phyloP scores from a whole-genome alignment of 2,888 invertebrate species.

The Timema cristinae region DNA sequence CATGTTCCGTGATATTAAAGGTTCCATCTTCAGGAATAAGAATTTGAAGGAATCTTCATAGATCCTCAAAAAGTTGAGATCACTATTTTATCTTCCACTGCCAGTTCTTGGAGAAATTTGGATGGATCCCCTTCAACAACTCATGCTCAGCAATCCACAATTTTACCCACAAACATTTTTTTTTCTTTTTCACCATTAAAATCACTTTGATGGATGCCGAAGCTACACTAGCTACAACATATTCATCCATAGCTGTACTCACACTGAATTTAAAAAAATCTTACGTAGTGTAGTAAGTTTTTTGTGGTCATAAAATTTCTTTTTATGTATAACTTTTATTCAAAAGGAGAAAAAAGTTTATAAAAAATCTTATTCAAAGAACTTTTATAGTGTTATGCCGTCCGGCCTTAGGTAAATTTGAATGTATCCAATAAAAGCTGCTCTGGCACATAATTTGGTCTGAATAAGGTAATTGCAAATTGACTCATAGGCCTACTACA shows the following conservation, averaged over 20 bases:
- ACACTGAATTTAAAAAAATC: neutral
- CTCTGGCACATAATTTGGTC: no score
- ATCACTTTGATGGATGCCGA: neutral
- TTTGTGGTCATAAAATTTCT: neutral
- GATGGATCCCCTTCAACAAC: slow-evolving; percentile 1
- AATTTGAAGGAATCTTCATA: neutral
- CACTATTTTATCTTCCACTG: neutral
- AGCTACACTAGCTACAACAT: slow-evolving; percentile 5
- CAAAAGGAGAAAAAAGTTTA: neutral
- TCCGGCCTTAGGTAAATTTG: no score
- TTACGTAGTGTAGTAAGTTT: neutral
- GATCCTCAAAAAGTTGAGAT: neutral
- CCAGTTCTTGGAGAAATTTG: neutral
- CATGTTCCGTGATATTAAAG: neutral
- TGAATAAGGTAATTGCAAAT: no score
- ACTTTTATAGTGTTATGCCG: no score
- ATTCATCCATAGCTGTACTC: neutral
- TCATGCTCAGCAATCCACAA: neutral
- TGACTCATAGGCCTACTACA: no score
- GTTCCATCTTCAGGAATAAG: neutral
- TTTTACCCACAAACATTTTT: neutral
- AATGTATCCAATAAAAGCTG: no score
- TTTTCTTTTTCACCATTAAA: neutral
- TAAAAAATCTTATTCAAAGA: no score
- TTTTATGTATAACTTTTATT: slow-evolving; percentile 2